Evolutionary conservation across 2,888 invertebrate species (phyloP), one percentile per base, ranked within the genome.

Genomic region (Parelbella ahira): DNA sequence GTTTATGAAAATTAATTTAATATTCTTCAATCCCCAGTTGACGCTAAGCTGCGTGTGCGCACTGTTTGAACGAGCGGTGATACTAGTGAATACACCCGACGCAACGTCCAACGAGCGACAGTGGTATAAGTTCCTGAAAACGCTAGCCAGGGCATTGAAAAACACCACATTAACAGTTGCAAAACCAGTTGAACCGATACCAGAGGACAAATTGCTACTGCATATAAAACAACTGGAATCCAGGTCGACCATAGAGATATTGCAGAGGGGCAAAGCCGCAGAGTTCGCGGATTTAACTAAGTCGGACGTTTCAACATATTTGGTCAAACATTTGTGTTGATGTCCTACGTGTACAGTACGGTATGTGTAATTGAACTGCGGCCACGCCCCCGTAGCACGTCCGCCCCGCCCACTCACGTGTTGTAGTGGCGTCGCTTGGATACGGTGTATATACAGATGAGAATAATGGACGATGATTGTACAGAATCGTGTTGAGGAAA

Each of bases 51-150:
- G 80, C 55, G 73, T 86, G 0, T 79, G 79, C 56, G 73, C 78
- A 0, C 49, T 87, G 1, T 53, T 83, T 25, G 84, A 83, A 10
- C 73, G 73, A 9, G 82, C 86, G 0, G 44, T 71, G 0, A 21
- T 61, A 0, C 57, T 87, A 0, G 67, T 77, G 0, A 78, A 73
- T 53, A 82, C 82, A 0, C 76, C 81, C 0, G 84, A 84, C 43
- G 78, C 84, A 7, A 81, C 81, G 0, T 67, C 82, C 1, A 80
- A 74, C 64, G 87, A 86, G 44, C 60, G 84, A 0, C 86, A 86
- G 39, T 90, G 90, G 90, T 84, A 74, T 4, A 84, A 84, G 47
- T 91, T 90, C 69, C 74, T 91, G 2, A 77, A 82, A 45, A 83
- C 81, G 0, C 65, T 90, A 33, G 84, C 89, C 0, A 67, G 90